phyloP scores from a whole-genome alignment of 2,113 vertebrate species.

The Periophthalmodon schlosseri region DNA sequence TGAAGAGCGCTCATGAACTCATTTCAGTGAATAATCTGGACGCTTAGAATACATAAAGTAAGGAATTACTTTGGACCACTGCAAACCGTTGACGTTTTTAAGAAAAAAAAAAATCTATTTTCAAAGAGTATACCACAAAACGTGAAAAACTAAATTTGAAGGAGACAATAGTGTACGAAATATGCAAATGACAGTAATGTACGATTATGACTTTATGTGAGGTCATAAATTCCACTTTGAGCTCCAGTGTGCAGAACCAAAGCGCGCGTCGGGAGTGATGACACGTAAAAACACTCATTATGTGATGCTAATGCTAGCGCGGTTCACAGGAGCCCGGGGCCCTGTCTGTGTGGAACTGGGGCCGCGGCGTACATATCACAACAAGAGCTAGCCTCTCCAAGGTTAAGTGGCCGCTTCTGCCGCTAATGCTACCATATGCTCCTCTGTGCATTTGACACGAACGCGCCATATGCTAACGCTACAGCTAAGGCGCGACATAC shows the following conservation, averaged over 20 bases:
- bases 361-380: neutral
- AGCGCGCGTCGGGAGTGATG: neutral
- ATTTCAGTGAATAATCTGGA: too few species aligned
- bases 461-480: neutral
- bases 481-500: neutral
- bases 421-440: constrained; percentile 2
- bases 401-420: constrained; percentile 42
- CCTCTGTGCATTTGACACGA: neutral
- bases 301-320: neutral
- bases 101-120: too few species aligned
- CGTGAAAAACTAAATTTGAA: too few species aligned
- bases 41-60: too few species aligned
- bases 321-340: neutral
- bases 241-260: neutral
- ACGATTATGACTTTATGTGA: too few species aligned
- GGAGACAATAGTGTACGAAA: neutral
- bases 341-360: neutral
- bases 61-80: too few species aligned
- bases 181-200: neutral
- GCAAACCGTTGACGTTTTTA: too few species aligned
- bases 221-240: neutral
- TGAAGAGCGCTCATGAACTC: too few species aligned
- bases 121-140: too few species aligned
- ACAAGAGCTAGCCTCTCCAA: neutral
- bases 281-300: neutral